phyloP scores from a whole-genome alignment of 2,113 vertebrate genomes.

The Nyctibius bracteatus region DNA sequence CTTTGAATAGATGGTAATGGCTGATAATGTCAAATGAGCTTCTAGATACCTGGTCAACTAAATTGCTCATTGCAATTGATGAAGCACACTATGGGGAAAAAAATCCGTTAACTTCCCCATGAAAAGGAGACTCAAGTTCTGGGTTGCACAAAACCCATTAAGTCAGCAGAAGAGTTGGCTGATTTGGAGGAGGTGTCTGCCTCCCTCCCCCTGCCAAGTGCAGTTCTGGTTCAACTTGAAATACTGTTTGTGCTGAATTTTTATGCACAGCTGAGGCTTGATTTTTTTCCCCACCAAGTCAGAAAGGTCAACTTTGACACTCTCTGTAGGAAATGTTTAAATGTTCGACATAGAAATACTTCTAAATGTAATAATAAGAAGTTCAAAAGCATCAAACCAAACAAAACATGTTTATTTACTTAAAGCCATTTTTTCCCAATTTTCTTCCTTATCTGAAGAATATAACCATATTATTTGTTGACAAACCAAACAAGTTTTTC shows the following conservation, averaged over 20 bases:
- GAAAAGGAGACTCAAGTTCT: neutral
- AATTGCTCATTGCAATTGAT: neutral
- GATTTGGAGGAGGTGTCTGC: neutral
- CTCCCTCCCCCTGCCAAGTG: accelerated
- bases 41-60: neutral
- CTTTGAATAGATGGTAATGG: neutral
- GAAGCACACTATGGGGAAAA: neutral
- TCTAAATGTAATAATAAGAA: neutral
- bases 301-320: neutral
- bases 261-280: neutral
- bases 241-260: neutral
- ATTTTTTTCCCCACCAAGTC: neutral
- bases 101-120: neutral
- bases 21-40: neutral
- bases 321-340: neutral
- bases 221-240: neutral
- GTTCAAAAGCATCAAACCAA: neutral
- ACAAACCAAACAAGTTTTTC: neutral
- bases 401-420: neutral
- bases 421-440: neutral
- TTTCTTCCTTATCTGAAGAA: neutral
- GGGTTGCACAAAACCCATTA: neutral
- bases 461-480: neutral
- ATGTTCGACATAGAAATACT: neutral
- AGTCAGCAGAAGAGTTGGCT: neutral